These are phyloP conservation scores for Campylomormyrus tamandua DNA, from an alignment of 2,113 vertebrate genomes.

Conservation along the genomic window DNA sequence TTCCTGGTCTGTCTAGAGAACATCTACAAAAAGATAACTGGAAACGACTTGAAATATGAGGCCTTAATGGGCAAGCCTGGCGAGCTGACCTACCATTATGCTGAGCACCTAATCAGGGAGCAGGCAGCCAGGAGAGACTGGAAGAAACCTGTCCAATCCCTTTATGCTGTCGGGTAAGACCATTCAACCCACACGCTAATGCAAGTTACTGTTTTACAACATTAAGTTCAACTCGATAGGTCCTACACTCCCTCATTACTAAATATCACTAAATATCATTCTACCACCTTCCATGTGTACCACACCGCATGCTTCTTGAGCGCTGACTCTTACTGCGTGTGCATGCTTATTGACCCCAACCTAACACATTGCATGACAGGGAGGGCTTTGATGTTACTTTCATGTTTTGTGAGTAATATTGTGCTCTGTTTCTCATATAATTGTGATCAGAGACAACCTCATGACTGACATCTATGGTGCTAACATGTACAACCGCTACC, in stretches of 20 bases:
- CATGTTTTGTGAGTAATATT: neutral
- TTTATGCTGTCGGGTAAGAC: constrained; percentile 78
- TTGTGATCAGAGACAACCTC: constrained; percentile 69
- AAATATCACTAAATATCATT: neutral
- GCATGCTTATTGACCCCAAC: neutral
- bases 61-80: constrained; percentile 77
- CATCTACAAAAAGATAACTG: constrained; percentile 80
- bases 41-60: constrained; percentile 70
- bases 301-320: neutral
- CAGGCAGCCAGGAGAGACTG: constrained; percentile 61
- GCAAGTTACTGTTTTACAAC: neutral
- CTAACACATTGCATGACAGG: neutral
- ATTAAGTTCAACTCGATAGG: neutral
- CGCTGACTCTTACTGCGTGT: too few relatives aligned
- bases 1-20: constrained; percentile 83
- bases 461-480: constrained; percentile 87
- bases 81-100: constrained; percentile 74
- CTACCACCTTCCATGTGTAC: neutral
- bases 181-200: neutral
- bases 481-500: constrained; percentile 78
- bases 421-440: neutral
- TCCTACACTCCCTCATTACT: neutral
- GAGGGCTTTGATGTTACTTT: neutral
- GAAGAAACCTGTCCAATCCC: constrained; percentile 58
- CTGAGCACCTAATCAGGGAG: constrained; percentile 70